These are phyloP conservation scores for Felis chaus DNA, from an alignment of 2,113 vertebrate species.

Conservation along the genomic window DNA sequence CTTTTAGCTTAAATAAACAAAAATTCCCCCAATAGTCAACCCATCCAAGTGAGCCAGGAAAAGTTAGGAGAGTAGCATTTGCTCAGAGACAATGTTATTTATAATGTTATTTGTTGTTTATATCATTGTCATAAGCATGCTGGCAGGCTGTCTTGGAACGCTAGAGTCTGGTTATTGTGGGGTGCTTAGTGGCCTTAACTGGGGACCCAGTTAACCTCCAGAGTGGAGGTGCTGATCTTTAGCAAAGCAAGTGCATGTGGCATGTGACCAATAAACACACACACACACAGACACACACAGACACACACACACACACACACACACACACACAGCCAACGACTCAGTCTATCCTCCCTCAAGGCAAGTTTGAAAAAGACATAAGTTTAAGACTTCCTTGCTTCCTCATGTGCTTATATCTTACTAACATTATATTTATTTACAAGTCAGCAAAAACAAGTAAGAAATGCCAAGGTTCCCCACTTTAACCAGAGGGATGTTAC, in stretches of 20 bases:
- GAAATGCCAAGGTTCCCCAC: background rate
- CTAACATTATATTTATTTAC: background rate
- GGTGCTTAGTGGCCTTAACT: background rate
- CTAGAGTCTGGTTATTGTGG: background rate
- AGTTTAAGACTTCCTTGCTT: background rate
- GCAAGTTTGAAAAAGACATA: background rate
- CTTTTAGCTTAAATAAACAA: constrained; percentile 14
- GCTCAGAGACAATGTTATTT: background rate
- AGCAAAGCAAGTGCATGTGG: background rate
- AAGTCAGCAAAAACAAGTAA: background rate
- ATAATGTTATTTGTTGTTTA: background rate
- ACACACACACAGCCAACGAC: fast-evolving
- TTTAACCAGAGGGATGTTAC: background rate
- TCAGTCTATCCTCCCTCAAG: background rate
- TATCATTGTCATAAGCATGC: background rate
- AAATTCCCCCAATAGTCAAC: background rate
- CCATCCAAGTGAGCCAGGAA: background rate
- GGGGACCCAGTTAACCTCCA: background rate
- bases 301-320: background rate
- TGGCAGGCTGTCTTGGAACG: background rate
- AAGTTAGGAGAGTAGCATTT: background rate
- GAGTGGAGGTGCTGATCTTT: background rate
- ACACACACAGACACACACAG: background rate
- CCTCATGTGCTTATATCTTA: background rate
- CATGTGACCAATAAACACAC: fast-evolving